phyloP scores from a whole-genome alignment of 2,113 vertebrate species.

The Lophura nycthemera region DNA sequence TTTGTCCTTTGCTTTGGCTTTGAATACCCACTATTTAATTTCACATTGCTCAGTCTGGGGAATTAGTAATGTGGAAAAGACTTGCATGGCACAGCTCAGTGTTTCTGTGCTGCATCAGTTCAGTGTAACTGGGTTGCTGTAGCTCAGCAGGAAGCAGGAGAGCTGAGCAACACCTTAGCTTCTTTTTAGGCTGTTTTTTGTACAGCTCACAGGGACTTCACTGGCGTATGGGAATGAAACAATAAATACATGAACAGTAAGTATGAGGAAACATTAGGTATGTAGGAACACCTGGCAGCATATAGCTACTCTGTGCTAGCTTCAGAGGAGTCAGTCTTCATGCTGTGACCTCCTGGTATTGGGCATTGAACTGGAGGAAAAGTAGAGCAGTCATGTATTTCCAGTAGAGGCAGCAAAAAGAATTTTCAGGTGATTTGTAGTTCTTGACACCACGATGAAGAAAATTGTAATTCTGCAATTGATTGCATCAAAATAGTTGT shows the following conservation, averaged over 20 bases:
- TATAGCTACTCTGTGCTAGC: not conserved
- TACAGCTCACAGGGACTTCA: not conserved
- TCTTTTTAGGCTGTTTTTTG: not conserved
- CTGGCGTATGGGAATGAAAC: not conserved
- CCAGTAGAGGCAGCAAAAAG: not conserved
- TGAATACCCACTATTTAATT: not conserved
- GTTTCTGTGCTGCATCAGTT: not conserved
- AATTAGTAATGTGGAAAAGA: not conserved
- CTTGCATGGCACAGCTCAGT: not conserved
- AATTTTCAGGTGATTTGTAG: not conserved
- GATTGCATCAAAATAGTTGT: not conserved
- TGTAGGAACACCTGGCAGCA: not conserved
- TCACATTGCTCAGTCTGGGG: not conserved
- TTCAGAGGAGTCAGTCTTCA: not conserved
- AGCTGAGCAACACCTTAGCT: not conserved
- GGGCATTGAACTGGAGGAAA: not conserved
- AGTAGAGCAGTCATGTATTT: not conserved
- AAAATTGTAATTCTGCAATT: not conserved
- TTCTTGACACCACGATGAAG: not conserved
- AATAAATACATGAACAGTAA: not conserved
- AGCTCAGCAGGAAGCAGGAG: not conserved
- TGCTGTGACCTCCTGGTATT: fast-evolving
- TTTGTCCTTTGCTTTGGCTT: not conserved
- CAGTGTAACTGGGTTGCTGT: not conserved
- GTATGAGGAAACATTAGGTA: not conserved